A percentile compares a stretch with the other conserved stretches of the same genome.
phyloP scores from a whole-genome alignment of 1,140 invertebrate species.

The Drosophila sulfurigaster region DNA sequence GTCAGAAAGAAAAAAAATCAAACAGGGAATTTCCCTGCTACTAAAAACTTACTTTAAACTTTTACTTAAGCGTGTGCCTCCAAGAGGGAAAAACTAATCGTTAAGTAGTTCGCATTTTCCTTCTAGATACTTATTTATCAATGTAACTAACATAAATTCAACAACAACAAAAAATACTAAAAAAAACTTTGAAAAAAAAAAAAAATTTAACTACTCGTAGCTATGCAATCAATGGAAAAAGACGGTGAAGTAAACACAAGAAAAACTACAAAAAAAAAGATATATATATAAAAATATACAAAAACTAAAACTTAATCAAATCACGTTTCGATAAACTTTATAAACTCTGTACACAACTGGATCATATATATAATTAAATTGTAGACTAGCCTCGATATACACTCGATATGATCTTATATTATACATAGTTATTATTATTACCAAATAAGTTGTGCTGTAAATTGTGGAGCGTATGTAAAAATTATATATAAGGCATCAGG shows the following conservation, averaged over 20 bases:
- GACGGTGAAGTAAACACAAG: conserved; percentile 70
- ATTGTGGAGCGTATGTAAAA: conserved; percentile 40
- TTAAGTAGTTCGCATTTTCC: conserved; percentile 73
- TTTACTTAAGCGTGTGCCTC: conserved; percentile 82
- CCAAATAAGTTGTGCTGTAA: conserved; percentile 38
- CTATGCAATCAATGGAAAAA: conserved; percentile 82
- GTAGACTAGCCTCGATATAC: conserved; percentile 27
- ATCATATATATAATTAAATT: conserved; percentile 6
- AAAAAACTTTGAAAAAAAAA: conserved; percentile 7
- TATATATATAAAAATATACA: conserved; percentile 2
- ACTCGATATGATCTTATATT: conserved; percentile 36
- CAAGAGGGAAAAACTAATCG: conserved; percentile 72
- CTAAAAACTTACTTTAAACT: conserved; percentile 70
- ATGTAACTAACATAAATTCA: conserved; percentile 13
- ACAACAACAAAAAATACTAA: conserved; percentile 1
- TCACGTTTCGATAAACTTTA: conserved; percentile 44
- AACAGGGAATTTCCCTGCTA: neutral
- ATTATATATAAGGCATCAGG: conserved; percentile 24
- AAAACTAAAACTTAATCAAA: conserved; percentile 27
- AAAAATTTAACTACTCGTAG: conserved; percentile 54
- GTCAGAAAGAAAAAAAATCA: no score
- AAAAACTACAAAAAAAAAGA: conserved; percentile 12
- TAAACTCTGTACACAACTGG: conserved; percentile 26
- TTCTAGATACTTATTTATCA: conserved; percentile 44
- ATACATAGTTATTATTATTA: conserved; percentile 1